Percentiles rank a stretch among this genome's conserved stretches.
These are phyloP conservation scores for Epinephelus awoara DNA, from an alignment of 2,797 vertebrate genomes.

Conservation along the genomic window DNA sequence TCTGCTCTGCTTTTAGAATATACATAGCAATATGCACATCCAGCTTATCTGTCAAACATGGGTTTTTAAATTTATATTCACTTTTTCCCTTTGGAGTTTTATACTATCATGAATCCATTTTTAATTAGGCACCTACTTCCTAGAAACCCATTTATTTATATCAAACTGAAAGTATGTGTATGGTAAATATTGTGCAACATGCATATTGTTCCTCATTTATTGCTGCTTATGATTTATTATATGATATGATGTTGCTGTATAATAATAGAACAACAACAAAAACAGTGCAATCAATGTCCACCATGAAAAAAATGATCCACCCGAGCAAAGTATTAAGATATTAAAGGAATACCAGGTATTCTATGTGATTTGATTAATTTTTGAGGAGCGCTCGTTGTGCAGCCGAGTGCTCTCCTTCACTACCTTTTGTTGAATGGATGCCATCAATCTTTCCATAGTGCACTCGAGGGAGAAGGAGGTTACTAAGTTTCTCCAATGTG, in stretches of 20 bases:
- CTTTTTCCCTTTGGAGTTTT: slow-evolving; percentile 36
- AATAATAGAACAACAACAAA: slow-evolving; percentile 19
- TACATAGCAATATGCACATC: background rate
- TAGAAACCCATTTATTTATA: slow-evolving; percentile 59
- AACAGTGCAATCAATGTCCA: slow-evolving; percentile 14
- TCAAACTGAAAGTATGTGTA: slow-evolving; percentile 46
- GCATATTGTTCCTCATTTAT: slow-evolving; percentile 42
- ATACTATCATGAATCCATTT: slow-evolving; percentile 56
- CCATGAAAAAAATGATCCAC: background rate
- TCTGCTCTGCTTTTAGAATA: background rate
- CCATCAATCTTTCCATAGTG: slow-evolving; percentile 75
- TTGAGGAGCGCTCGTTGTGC: slow-evolving; percentile 41
- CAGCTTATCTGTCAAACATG: slow-evolving; percentile 1
- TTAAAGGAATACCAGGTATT: background rate
- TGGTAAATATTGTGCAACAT: slow-evolving; percentile 59
- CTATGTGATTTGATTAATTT: slow-evolving; percentile 41
- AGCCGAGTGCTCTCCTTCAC: slow-evolving; percentile 45
- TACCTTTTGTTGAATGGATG: slow-evolving; percentile 71
- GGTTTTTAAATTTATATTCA: slow-evolving; percentile 18
- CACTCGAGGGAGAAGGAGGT: slow-evolving; percentile 78
- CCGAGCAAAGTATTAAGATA: slow-evolving; percentile 4
- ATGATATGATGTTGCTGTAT: background rate
- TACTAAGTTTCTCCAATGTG: slow-evolving; percentile 81
- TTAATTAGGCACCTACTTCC: slow-evolving; percentile 48
- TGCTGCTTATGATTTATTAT: slow-evolving; percentile 3